phyloP scores from a whole-genome alignment of 23 tunicate species.

The Halocynthia roretzi region DNA sequence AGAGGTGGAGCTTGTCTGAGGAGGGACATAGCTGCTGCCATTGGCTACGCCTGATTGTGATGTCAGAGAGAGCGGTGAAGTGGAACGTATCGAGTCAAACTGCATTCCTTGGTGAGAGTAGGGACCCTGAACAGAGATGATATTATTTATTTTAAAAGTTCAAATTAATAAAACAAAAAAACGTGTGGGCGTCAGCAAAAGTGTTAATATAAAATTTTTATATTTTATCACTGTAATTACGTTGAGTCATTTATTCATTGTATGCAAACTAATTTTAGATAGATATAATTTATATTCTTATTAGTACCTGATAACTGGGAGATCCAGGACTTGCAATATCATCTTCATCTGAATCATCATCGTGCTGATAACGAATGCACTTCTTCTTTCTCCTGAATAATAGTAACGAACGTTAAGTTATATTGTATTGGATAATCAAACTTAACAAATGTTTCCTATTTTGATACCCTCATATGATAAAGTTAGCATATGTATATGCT shows the following conservation, averaged over 20 bases:
- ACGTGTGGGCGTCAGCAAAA: too few species aligned
- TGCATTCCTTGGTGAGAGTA: conserved; percentile 2
- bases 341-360: conserved; percentile 68
- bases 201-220: too few species aligned
- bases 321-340: conserved; percentile 9
- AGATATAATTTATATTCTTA: too few species aligned
- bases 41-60: conserved; percentile 4
- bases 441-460: background rate
- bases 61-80: conserved; percentile 13
- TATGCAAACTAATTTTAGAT: too few species aligned
- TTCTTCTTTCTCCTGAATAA: conserved; percentile 85
- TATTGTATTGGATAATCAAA: background rate
- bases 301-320: background rate
- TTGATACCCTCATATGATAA: background rate
- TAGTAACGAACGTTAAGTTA: background rate
- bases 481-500: background rate
- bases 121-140: too few species aligned
- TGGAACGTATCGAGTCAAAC: conserved; percentile 12
- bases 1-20: background rate
- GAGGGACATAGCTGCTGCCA: conserved; percentile 13
- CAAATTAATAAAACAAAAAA: too few species aligned
- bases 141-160: too few species aligned
- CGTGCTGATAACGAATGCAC: conserved; percentile 85
- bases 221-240: too few species aligned
- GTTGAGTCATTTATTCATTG: too few species aligned